Percentiles rank a stretch among this genome's conserved stretches.
phyloP scores from a whole-genome alignment of 1,140 invertebrate species.

The Lepidurus arcticus region DNA sequence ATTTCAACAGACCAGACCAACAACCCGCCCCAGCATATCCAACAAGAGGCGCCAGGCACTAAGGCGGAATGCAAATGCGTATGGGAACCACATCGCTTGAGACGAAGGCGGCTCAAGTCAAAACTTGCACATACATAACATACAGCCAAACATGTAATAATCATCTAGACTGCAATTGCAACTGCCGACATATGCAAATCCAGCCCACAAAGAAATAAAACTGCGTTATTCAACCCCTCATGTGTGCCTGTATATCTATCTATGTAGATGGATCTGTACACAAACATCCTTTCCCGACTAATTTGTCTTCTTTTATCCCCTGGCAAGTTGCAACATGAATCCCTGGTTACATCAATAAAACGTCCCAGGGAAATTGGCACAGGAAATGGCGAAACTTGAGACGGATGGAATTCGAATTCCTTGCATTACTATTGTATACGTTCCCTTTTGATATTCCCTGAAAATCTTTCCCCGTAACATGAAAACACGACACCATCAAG shows the following conservation, averaged over 20 bases:
- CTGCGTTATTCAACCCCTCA: constrained; percentile 4
- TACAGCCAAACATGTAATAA: constrained; percentile 20
- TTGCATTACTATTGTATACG: background rate
- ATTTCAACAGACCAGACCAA: constrained; percentile 5
- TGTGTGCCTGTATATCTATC: background rate
- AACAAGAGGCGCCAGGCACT: constrained; percentile 3
- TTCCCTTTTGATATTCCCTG: background rate
- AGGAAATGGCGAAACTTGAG: background rate
- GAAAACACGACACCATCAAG: background rate
- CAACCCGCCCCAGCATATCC: constrained; percentile 10
- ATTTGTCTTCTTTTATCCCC: background rate
- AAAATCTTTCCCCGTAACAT: constrained; percentile 5
- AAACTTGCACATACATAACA: constrained; percentile 22
- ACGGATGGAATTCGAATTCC: background rate
- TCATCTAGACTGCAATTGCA: constrained; percentile 21
- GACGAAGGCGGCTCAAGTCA: constrained; percentile 13
- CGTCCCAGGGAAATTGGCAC: background rate
- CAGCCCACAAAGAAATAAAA: background rate
- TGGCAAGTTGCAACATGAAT: background rate
- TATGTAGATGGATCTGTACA: background rate
- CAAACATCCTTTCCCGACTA: background rate
- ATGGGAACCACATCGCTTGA: background rate
- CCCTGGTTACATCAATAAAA: background rate
- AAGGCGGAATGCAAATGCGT: constrained; percentile 6
- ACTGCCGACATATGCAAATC: constrained; percentile 14